These are phyloP conservation scores for Enteromius afrohamiltoni DNA, from an alignment of 2,797 vertebrate genomes.

Conservation along the genomic window DNA sequence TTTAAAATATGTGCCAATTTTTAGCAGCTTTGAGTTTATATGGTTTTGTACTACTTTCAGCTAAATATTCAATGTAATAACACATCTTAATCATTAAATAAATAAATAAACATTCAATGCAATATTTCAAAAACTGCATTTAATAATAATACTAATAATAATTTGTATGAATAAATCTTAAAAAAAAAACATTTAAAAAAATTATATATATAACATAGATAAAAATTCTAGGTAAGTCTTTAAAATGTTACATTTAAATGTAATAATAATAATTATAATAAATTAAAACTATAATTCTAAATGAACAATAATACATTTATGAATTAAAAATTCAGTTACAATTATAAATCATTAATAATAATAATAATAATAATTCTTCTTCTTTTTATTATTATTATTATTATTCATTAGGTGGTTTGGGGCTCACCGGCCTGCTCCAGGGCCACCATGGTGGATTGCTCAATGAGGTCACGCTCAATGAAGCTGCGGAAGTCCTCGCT, in stretches of 20 bases:
- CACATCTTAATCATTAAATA: neutral
- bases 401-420: too few species aligned
- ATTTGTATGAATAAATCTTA: neutral
- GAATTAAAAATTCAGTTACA: neutral
- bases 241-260: too few species aligned
- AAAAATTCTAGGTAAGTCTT: too few species aligned
- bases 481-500: slow-evolving; percentile 98
- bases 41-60: neutral
- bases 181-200: too few species aligned
- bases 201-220: too few species aligned
- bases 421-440: slow-evolving; percentile 93
- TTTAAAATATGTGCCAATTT: neutral
- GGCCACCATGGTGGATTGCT: slow-evolving; percentile 97
- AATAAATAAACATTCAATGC: neutral
- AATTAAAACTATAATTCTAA: neutral
- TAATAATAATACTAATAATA: neutral
- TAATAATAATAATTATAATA: neutral
- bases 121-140: neutral
- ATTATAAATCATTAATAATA: too few species aligned
- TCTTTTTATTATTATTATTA: too few species aligned
- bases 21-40: neutral
- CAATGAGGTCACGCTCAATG: slow-evolving; percentile 95
- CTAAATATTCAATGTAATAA: too few species aligned
- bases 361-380: too few species aligned
- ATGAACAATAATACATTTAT: neutral